These are phyloP conservation scores for Piscicola geometra DNA, from an alignment of 2,888 invertebrate genomes.

Conservation along the genomic window DNA sequence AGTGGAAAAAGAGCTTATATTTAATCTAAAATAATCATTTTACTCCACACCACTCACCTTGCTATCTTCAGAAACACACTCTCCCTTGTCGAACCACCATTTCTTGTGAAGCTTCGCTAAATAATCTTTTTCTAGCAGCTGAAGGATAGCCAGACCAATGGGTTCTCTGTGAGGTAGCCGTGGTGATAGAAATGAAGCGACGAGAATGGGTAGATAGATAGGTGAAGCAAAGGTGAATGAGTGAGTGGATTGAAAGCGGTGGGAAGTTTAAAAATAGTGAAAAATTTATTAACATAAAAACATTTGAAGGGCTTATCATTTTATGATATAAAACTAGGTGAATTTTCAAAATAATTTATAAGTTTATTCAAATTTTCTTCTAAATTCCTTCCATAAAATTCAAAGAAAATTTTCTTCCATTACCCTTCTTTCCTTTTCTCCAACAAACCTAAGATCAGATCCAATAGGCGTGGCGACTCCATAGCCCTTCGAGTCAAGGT, in stretches of 20 bases:
- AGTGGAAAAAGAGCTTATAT: too few species aligned
- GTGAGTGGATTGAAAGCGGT: too few species aligned
- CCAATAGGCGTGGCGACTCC: constrained; percentile 88
- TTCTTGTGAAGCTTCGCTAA: constrained; percentile 82
- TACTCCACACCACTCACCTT: constrained; percentile 26
- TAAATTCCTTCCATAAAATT: too few species aligned
- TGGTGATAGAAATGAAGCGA: too few species aligned
- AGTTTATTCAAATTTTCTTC: too few species aligned
- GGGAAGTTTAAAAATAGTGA: not conserved
- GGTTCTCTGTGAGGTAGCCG: constrained; percentile 82
- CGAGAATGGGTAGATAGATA: too few species aligned
- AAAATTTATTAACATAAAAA: not conserved
- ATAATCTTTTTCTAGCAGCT: constrained; percentile 83
- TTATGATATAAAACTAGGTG: too few species aligned
- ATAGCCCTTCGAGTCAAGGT: constrained; percentile 76
- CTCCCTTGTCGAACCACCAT: constrained; percentile 83
- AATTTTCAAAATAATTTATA: too few species aligned
- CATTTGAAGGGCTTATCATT: not conserved
- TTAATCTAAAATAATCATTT: too few species aligned
- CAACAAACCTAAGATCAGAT: constrained; percentile 74
- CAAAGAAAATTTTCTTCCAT: not conserved
- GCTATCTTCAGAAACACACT: constrained; percentile 53
- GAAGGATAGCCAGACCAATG: constrained; percentile 84
- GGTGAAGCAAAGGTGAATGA: too few species aligned
- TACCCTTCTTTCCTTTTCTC: not conserved